Evolutionary conservation across 2,797 vertebrate species (phyloP), one percentile per base, ranked within the genome.

Genomic region (Alauda arvensis): DNA sequence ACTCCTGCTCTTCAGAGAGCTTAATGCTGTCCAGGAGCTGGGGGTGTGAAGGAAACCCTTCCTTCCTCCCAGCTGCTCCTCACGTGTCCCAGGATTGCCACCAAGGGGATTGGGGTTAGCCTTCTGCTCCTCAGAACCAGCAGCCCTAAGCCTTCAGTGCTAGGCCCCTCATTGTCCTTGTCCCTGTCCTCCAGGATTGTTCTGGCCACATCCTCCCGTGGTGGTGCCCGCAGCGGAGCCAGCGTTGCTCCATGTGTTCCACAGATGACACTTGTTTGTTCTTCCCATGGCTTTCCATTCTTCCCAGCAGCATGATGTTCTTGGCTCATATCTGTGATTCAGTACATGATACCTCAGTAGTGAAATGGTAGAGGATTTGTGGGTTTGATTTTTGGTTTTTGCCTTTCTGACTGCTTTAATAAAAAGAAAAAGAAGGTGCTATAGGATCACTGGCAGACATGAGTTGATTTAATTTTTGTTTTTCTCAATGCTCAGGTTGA

Each of bases 301-400:
- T 94, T 92, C 93, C 85, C 91, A 95, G 74, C 90, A 95, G 85
- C 87, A 39, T 79, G 94, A 14, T 78, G 31, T 40, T 90, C n/a
- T 87, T 90, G 57, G 79, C 46, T 92, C 75, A 6, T 78, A 67
- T 46, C 39, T 87, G 6, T 34, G 63, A 67, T 72, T 85, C 85
- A 60, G 85, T 81, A 17, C 25, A 19, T 45, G 83, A 10, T 33
- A 53, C 28, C 49, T 78, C 63, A 78, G 48, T 43, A 82, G 56
- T 46, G 70, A 92, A 83, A 76, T 63, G 29, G 25, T 43, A 48
- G 40, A 74, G 34, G 31, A 48, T 60, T 88, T 76, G 37, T 59
- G 24, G 19, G 10, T 63, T 67, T 14, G 40, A 5, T 62, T 52
- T 46, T 37, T 25, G 37, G 53, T 51, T 42, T 62, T 62, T 55